Evolutionary conservation across 2,888 invertebrate species (phyloP).

Genomic region (Incurvaria masculella): DNA sequence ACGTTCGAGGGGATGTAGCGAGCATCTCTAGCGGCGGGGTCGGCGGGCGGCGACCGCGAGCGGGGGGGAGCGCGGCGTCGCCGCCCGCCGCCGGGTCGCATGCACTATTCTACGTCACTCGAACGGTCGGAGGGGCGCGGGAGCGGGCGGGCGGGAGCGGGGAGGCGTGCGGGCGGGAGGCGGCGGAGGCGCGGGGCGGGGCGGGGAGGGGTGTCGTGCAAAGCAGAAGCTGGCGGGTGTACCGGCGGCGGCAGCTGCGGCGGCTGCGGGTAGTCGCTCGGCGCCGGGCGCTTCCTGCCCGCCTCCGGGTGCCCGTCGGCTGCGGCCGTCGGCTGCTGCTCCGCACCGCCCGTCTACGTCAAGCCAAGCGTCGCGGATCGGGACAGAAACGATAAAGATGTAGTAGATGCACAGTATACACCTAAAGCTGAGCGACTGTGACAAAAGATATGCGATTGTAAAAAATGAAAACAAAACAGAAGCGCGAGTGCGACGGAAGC

Average conservation of each 20-base stretch:
- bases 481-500: slow-evolving; percentile 59
- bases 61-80: slow-evolving; percentile 16
- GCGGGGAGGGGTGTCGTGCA: slow-evolving; percentile 58
- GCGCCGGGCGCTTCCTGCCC: slow-evolving; percentile 93
- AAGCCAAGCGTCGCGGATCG: slow-evolving; percentile 57
- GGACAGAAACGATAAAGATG: slow-evolving; percentile 58
- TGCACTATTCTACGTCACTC: slow-evolving; percentile 1
- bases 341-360: slow-evolving; percentile 54
- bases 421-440: slow-evolving; percentile 47
- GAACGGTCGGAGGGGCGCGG: slow-evolving; percentile 7
- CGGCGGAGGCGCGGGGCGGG: slow-evolving; percentile 24
- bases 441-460: slow-evolving; percentile 46
- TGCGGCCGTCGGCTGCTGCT: slow-evolving; percentile 63
- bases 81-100: slow-evolving; percentile 1
- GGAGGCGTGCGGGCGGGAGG: slow-evolving; percentile 34
- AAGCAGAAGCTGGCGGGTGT: slow-evolving; percentile 64
- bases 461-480: slow-evolving; percentile 49
- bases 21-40: slow-evolving; percentile 8
- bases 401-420: slow-evolving; percentile 56
- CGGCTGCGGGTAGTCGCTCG: slow-evolving; percentile 55
- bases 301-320: slow-evolving; percentile 69
- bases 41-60: slow-evolving; percentile 27
- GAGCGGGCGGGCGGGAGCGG: slow-evolving; percentile 28
- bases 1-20: slow-evolving; percentile 9
- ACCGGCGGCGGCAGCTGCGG: slow-evolving; percentile 84